phyloP scores from a whole-genome alignment of 2,113 vertebrate species.

The Pseudorasbora parva region DNA sequence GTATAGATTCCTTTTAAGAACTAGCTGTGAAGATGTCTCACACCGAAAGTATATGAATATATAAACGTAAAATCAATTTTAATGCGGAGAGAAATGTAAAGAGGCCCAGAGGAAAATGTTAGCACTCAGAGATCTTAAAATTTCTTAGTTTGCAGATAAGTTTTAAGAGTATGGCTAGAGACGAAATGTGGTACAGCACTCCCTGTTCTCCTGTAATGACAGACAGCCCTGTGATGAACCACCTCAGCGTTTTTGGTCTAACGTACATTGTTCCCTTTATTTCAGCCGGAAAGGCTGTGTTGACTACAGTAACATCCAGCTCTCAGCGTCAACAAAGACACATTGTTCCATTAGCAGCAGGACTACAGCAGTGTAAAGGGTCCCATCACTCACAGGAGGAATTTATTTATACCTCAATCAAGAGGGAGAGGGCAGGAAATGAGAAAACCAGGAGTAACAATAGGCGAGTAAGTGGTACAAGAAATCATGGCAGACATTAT shows the following conservation, averaged over 20 bases:
- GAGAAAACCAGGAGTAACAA: slow-evolving; percentile 31
- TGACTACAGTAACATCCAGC: slow-evolving; percentile 13
- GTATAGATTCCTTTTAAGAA: slow-evolving; percentile 37
- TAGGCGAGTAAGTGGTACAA: slow-evolving; percentile 15
- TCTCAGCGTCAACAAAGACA: slow-evolving; percentile 51
- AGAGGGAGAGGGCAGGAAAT: slow-evolving; percentile 37
- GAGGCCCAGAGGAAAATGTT: neutral
- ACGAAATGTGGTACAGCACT: neutral
- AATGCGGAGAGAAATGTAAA: neutral
- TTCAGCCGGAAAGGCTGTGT: slow-evolving; percentile 15
- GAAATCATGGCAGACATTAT: slow-evolving; percentile 20
- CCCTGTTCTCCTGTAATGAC: slow-evolving; percentile 17
- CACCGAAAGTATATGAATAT: neutral
- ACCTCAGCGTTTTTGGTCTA: slow-evolving; percentile 4
- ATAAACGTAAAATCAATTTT: neutral
- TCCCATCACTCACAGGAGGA: slow-evolving; percentile 44
- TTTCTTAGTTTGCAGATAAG: neutral
- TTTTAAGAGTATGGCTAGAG: neutral
- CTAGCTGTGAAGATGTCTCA: slow-evolving; percentile 28
- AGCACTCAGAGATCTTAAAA: neutral
- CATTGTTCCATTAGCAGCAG: slow-evolving; percentile 52
- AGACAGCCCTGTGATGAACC: neutral
- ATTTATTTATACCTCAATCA: slow-evolving; percentile 53
- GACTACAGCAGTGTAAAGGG: slow-evolving; percentile 30
- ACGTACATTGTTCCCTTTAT: slow-evolving; percentile 28